Conservation (phyloP, 2,113 vertebrate species). For the Tyto alba region DNA sequence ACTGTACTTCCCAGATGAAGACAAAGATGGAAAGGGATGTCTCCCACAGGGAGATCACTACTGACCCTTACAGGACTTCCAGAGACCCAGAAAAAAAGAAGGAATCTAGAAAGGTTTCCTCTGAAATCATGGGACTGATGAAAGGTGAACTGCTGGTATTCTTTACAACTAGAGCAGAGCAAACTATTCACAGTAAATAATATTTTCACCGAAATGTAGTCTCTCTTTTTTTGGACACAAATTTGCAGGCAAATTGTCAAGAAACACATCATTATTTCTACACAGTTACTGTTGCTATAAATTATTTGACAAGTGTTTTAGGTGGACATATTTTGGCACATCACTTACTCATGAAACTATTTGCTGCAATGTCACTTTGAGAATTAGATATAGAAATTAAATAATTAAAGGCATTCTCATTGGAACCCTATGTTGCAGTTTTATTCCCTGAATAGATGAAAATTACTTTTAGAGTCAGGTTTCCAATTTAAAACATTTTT, state of each 20-base stretch:
- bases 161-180: not conserved
- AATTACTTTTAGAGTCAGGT: not conserved
- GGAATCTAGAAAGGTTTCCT: not conserved
- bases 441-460: not conserved
- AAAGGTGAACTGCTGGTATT: not conserved
- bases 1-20: not conserved
- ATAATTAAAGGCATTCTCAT: not conserved
- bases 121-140: not conserved
- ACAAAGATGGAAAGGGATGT: not conserved
- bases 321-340: not conserved
- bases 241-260: not conserved
- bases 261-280: not conserved
- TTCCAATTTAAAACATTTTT: not conserved
- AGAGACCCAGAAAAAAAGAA: not conserved
- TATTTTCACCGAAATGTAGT: not conserved
- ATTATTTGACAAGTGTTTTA: not conserved
- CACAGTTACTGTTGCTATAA: not conserved
- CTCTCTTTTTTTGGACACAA: not conserved
- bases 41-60: not conserved
- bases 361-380: not conserved
- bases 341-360: not conserved
- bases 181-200: not conserved
- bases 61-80: not conserved
- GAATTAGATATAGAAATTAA: not conserved
- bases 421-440: not conserved